phyloP scores from a whole-genome alignment of 2,888 invertebrate genomes.

The Cryptocephalus primarius region DNA sequence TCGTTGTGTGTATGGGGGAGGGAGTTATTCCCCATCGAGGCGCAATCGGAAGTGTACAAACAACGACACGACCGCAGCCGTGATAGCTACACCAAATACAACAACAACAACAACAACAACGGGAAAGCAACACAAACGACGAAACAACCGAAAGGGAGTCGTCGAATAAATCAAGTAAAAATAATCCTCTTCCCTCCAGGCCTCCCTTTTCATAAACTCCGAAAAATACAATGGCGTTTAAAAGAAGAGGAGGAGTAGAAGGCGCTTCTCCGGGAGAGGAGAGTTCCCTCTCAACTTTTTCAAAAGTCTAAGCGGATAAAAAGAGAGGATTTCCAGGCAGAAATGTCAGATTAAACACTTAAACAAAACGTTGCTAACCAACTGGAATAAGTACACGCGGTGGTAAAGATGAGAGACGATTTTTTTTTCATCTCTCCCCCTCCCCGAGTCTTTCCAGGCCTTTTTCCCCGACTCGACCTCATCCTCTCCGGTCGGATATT shows the following conservation, averaged over 20 bases:
- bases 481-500: too few relatives aligned
- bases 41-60: too few relatives aligned
- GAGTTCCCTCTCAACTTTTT: conserved; percentile 8
- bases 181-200: conserved; percentile 9
- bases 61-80: too few relatives aligned
- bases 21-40: too few relatives aligned
- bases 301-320: conserved; percentile 17
- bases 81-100: too few relatives aligned
- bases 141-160: background rate
- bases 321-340: conserved; percentile 15
- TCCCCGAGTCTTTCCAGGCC: background rate
- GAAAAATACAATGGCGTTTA: conserved; percentile 11
- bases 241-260: conserved; percentile 2
- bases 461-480: too few relatives aligned
- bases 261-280: conserved; percentile 1
- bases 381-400: conserved; percentile 15
- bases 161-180: conserved; percentile 12
- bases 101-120: too few relatives aligned
- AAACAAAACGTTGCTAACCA: conserved; percentile 19
- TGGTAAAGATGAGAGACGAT: conserved; percentile 5
- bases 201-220: conserved; percentile 6
- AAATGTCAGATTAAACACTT: conserved; percentile 21
- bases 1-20: too few relatives aligned
- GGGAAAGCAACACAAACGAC: background rate
- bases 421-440: background rate